These are phyloP conservation scores for Manacus vitellinus DNA, from an alignment of 2,113 vertebrate species.

Conservation along the genomic window DNA sequence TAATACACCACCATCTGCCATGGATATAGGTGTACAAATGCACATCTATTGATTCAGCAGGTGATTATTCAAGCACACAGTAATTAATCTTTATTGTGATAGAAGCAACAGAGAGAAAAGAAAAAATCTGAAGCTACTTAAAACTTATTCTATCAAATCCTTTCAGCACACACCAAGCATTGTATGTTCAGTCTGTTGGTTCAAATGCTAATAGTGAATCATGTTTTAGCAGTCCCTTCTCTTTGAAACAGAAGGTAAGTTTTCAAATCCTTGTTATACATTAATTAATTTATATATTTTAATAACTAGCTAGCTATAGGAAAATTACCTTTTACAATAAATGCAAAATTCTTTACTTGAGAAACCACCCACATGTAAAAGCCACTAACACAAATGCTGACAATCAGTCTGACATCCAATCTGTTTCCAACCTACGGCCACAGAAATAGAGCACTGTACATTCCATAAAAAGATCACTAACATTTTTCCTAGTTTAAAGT, in stretches of 20 bases:
- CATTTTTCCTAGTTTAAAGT: slow-evolving; percentile 9
- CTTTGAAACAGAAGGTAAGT: neutral
- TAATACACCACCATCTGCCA: neutral
- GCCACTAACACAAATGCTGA: slow-evolving; percentile 35
- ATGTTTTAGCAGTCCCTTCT: neutral
- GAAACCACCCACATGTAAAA: slow-evolving; percentile 35
- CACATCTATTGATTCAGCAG: neutral
- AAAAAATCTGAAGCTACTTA: neutral
- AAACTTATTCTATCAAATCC: neutral
- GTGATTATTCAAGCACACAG: neutral
- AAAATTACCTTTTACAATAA: slow-evolving; percentile 49
- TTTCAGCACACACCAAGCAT: neutral
- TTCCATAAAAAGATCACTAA: slow-evolving; percentile 28
- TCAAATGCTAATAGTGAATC: neutral
- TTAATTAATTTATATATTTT: neutral
- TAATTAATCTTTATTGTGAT: neutral
- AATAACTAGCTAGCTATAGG: neutral
- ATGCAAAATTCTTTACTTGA: neutral
- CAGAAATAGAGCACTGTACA: slow-evolving; percentile 46
- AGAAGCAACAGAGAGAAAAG: neutral
- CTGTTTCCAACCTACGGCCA: slow-evolving; percentile 56
- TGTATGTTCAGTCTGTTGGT: neutral
- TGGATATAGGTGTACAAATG: neutral
- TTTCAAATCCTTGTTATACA: neutral
- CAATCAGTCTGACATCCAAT: slow-evolving; percentile 69